Base-by-base conservation (phyloP, 2,888 invertebrate species). In the Cinara cedri region DNA sequence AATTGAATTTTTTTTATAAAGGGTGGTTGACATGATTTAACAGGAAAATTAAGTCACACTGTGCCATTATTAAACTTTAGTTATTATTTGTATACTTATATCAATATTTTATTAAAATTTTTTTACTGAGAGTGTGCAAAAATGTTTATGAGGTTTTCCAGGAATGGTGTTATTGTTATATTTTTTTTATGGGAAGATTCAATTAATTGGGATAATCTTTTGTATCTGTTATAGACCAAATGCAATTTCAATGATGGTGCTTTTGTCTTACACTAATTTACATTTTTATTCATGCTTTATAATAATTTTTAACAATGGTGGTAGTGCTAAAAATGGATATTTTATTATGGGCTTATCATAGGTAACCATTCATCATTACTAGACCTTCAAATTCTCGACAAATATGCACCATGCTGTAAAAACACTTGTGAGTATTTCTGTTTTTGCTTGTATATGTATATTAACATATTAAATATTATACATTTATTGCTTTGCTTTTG, bases 341-440 rank as follows among this genome's bases (percentile, higher is more conserved):
- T 46, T 34, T 78, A n/a, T 78, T 70, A 19, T 78, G 78, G 76
- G 68, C 60, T 78, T 42, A 78, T 60, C 34, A 34, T 78, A 78
- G 78, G 78, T 78, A 78, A 70, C 34, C 57, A 78, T 42, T 49
- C 78, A 24, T 78, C 78, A n/a, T n/a, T 78, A 51, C 78, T 78
- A 2, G 78, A 78, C 11, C 49, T 78, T 13, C 60, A 78, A 16
- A 34, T 78, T 3, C 60, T 78, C 16, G 68, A 76, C 21, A 76
- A 54, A 55, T 26, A 57, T 57, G 49, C 57, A 70, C 60, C 68
- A n/a, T 70, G 70, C 78, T 62, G 78, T 78, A 78, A 34, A 78
- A 78, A 70, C 16, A 26, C 78, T 60, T 60, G 78, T 78, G 49
- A 78, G 78, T 78, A 78, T 78, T 60, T 70, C 13, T 68, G 60